These are phyloP conservation scores for Rotaria macrura DNA, from an alignment of 2,888 invertebrate genomes.

Conservation along the genomic window DNA sequence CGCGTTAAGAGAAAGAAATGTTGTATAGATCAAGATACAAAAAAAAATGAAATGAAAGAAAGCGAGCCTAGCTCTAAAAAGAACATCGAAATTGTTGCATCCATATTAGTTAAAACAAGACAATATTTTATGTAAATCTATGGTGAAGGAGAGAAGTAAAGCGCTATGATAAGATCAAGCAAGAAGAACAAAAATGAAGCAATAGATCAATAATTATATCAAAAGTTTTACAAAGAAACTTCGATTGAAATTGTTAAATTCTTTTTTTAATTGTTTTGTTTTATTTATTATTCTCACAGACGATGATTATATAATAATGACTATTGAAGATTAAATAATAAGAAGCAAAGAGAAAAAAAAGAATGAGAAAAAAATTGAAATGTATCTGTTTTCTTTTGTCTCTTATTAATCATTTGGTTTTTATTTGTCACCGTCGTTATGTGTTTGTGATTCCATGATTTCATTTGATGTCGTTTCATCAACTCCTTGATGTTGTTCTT, in stretches of 20 bases:
- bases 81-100: neutral
- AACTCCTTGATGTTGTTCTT: neutral
- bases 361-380: too few species aligned
- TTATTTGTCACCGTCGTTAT: neutral
- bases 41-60: neutral
- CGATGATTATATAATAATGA: too few species aligned
- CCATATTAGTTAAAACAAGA: neutral
- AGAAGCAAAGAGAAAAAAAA: too few species aligned
- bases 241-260: neutral
- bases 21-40: neutral
- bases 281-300: too few species aligned
- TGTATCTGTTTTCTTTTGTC: too few species aligned
- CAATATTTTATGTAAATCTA: neutral
- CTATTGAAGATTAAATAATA: too few species aligned
- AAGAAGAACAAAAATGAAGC: neutral
- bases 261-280: too few species aligned
- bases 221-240: neutral
- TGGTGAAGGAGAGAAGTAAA: neutral
- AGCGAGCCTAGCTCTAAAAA: slow-evolving; percentile 1
- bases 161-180: neutral
- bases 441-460: neutral
- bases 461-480: neutral
- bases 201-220: too few species aligned
- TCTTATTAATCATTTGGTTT: neutral
- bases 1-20: neutral